A percentile compares a stretch with the other conserved stretches of the same genome.
Evolutionary conservation across 1,140 invertebrate genomes (phyloP).

Genomic region (Homarus americanus): DNA sequence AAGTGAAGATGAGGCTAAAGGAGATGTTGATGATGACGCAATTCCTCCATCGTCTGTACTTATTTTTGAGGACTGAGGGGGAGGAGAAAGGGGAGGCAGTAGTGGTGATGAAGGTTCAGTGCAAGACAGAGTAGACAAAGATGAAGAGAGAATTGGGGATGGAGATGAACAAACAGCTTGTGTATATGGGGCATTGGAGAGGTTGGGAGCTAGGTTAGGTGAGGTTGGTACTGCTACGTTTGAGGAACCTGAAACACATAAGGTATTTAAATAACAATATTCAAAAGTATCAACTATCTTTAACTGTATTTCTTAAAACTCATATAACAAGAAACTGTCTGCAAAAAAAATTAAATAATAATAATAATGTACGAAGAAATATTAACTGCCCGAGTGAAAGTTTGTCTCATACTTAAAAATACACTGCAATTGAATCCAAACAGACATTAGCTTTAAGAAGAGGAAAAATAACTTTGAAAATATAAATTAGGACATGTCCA

Average conservation of each 20-base stretch:
- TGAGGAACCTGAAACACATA: slow-evolving; percentile 69
- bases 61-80: neutral
- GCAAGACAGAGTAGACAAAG: slow-evolving; percentile 23
- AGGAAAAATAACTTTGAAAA: too few species aligned
- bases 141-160: slow-evolving; percentile 8
- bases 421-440: too few species aligned
- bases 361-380: too few species aligned
- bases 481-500: too few species aligned
- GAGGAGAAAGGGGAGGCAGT: slow-evolving; percentile 16
- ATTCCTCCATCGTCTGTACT: slow-evolving; percentile 27
- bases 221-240: slow-evolving; percentile 66
- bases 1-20: slow-evolving; percentile 1
- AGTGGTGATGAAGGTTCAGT: neutral
- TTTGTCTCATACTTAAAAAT: too few species aligned
- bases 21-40: slow-evolving; percentile 13
- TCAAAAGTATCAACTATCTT: neutral
- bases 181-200: slow-evolving; percentile 50
- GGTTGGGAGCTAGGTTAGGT: slow-evolving; percentile 52
- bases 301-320: neutral
- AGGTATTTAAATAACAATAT: neutral
- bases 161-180: slow-evolving; percentile 41
- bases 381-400: too few species aligned
- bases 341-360: too few species aligned
- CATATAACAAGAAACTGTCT: too few species aligned
- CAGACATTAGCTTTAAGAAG: too few species aligned